Evolutionary conservation across 2,113 vertebrate species (phyloP), one percentile per base, ranked within the genome.

Genomic region (Amphilophus citrinellus): DNA sequence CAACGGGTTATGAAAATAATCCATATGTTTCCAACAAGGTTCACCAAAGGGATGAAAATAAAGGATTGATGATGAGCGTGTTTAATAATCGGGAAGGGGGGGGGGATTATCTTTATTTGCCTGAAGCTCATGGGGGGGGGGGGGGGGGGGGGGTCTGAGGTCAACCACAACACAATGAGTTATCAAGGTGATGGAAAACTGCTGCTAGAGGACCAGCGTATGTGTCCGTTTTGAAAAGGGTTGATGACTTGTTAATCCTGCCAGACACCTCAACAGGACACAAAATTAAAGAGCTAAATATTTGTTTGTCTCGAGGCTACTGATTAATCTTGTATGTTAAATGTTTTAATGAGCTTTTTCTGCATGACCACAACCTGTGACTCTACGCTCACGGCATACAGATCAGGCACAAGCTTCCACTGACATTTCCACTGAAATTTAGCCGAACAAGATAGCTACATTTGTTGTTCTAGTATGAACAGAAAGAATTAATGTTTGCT

Each of bases 21-120:
- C n/a, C 8, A 79, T 76, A 88, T 59, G 84, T 92, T 89, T 75
- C 87, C 91, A 93, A 94, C 91, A 84, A 61, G 84, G 53, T 27
- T 76, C 76, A 62, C 66, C 61, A 20, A 22, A 18, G 77, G 56
- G 73, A 88, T 83, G 82, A 18, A 73, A 88, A 83, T 20, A 83
- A 60, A 83, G 75, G 20, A 66, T 22, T 9, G 10, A 35, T 10
- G 37, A 63, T 18, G 65, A 84, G n/a, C 32, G 4, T 1, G 27
- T 68, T 89, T 63, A 53, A 76, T 79, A 61, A 56, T 60, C 18
- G 24, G 24, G 24, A 24, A 5, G 18, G 27, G 20, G 87, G 20
- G 87, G 24, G 73, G 79, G 57, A 77, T 86, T 37, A 56, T 68
- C 57, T 59, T 47, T 13, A 37, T 78, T 22, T 32, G 27, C 10